Conservation (phyloP, 1,140 invertebrate species). For the Lasioglossum albipes region DNA sequence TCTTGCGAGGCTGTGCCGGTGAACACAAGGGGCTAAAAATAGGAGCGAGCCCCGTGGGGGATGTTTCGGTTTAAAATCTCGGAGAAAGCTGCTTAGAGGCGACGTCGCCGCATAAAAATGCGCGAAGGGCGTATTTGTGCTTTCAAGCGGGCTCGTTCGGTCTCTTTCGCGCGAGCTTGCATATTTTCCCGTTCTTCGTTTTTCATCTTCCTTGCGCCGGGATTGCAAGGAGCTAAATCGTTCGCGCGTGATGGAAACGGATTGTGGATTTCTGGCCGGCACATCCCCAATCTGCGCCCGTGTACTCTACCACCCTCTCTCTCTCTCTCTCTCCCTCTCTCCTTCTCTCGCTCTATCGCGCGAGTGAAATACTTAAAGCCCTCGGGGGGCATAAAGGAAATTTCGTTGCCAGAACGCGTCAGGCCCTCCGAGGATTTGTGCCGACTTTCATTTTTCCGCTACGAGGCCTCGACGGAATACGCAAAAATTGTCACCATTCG, state of each 20-base stretch:
- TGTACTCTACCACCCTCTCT: constrained; percentile 14
- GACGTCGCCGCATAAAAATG: constrained; percentile 68
- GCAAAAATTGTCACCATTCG: background rate
- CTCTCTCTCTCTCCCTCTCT: background rate
- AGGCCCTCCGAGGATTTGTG: constrained; percentile 65
- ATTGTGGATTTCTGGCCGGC: constrained; percentile 72
- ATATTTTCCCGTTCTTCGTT: constrained; percentile 46
- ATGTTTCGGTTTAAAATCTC: constrained; percentile 74
- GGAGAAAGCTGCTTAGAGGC: constrained; percentile 76
- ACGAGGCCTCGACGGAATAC: constrained; percentile 3
- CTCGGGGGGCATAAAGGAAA: constrained; percentile 59
- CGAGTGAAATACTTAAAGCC: constrained; percentile 68
- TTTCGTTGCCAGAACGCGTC: constrained; percentile 55
- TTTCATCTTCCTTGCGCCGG: constrained; percentile 60
- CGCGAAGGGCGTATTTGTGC: constrained; percentile 61
- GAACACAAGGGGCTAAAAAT: constrained; percentile 39
- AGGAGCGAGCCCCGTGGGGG: constrained; percentile 63
- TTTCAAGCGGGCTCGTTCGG: constrained; percentile 58
- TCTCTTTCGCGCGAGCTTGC: constrained; percentile 28
- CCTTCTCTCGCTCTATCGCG: constrained; percentile 13
- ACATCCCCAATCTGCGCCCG: constrained; percentile 63
- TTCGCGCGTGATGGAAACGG: constrained; percentile 74
- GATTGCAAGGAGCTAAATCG: constrained; percentile 71
- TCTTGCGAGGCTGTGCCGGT: background rate
- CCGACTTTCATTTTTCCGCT: constrained; percentile 58